Base-by-base conservation (phyloP, 2,113 vertebrate species). In the Thamnophis sirtalis region DNA sequence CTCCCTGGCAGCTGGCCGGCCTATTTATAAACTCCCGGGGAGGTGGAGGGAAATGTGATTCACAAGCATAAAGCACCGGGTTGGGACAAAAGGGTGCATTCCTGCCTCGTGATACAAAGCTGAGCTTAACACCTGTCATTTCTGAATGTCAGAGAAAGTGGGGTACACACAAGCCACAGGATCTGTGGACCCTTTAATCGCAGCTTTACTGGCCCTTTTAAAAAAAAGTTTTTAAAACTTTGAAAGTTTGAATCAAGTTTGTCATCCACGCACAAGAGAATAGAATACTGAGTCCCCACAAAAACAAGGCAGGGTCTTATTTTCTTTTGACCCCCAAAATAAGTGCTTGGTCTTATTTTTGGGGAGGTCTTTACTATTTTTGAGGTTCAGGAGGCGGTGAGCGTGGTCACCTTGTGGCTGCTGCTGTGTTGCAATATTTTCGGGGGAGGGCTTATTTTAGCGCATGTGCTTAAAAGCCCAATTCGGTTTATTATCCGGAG, bases 1-100 rank as follows among this genome's bases (percentile, higher is more conserved):
- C 84, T 86, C 38, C 2, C 28, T 91, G 84, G 90, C 90, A 91
- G 84, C 90, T 91, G 90, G 56, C 84, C 85, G 19, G 26, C 56
- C 90, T 91, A 91, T 91, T 91, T 87, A 91, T 91, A 91, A 50
- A 9, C 10, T 50, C 22, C 9, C 6, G 19, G 49, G 60, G 88
- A 73, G 60, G 60, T n/a, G 9, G 60, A 21, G 21, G 50, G n/a
- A 7, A 51, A 49, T 4, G 50, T 13, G 55, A 24, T 8, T 68
- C 48, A 43, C 3, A 7, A 87, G n/a, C 43, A 38, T 58, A 63
- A 63, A 87, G 60, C 43, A 28, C 49, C n/a, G 6, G 5, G 5
- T 15, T 49, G 15, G 15, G 43, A 86, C 90, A 86, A 91, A 60
- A 55, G 80, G 49, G 38, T 48, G 54, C 90, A 58, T 86, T 17